These are phyloP conservation scores for Hemiscyllium ocellatum DNA, from an alignment of 2,113 vertebrate species.

Conservation along the genomic window DNA sequence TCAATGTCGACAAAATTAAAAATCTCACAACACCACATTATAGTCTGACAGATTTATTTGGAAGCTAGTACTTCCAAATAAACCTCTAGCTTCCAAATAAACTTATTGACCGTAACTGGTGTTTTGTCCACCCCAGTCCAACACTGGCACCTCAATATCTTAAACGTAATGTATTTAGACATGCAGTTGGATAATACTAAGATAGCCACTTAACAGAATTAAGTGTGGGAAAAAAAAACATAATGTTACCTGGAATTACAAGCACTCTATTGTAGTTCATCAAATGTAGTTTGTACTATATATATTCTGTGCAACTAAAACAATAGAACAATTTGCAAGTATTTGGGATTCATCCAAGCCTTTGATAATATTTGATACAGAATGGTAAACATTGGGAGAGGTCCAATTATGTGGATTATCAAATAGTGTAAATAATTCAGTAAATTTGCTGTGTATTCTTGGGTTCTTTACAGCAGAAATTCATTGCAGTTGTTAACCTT, in stretches of 20 bases:
- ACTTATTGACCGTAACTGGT: too few species aligned
- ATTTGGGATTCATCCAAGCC: slow-evolving; percentile 11
- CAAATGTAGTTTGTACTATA: neutral
- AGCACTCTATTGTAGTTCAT: neutral
- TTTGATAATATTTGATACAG: neutral
- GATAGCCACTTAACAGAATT: neutral
- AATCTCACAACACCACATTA: too few species aligned
- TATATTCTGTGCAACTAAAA: neutral
- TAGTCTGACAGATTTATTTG: too few species aligned
- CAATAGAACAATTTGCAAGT: neutral
- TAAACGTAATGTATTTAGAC: neutral
- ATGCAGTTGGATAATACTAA: neutral
- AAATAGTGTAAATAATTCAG: neutral
- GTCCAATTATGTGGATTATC: neutral
- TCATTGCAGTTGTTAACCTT: neutral
- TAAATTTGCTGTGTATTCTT: neutral
- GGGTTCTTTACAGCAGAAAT: neutral
- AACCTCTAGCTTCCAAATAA: too few species aligned
- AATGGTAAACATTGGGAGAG: neutral
- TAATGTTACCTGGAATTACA: neutral
- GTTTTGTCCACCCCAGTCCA: too few species aligned
- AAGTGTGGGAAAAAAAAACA: too few species aligned
- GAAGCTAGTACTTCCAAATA: too few species aligned
- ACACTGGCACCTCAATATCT: too few species aligned
- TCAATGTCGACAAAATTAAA: neutral